Evolutionary conservation across 2,113 vertebrate species (phyloP), one percentile per base, ranked within the genome.

Genomic region (Synodontis membranacea): DNA sequence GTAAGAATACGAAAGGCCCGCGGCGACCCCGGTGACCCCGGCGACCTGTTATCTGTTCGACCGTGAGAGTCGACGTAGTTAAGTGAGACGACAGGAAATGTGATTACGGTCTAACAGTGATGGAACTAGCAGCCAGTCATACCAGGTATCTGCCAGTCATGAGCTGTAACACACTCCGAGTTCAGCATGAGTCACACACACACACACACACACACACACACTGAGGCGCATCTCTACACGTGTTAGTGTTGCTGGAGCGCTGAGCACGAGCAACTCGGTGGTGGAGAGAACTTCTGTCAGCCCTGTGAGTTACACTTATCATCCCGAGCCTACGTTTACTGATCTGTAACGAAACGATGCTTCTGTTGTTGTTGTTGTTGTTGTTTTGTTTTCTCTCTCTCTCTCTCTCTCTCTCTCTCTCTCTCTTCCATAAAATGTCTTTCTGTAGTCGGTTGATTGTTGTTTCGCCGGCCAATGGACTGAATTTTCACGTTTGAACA

Each of bases 201-300:
- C 82, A 75, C 72, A 42, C 76, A 80, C 62, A 85, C 72, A 52
- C 76, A 80, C 60, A 60, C 66, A 86, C n/a, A 87, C 60, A 44
- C 31, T 50, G 83, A 62, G 83, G 88, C 50, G 46, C 88, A 86
- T 88, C 88, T 84, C 82, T 42, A 66, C 88, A 82, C 42, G 87
- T 88, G 88, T 39, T 84, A 80, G 76, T 72, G 54, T 75, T 72
- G 28, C 82, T 79, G 86, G 80, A 89, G 58, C 84, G 54, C 62
- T 70, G 78, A 58, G 34, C 37, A 52, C 2, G 78, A 80, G 76
- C 80, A 34, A 58, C 60, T 76, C 84, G 42, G 74, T 56, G 87
- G 68, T 56, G 87, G 68, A 88, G 64, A 19, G 75, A 25, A 83
- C 84, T n/a, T 84, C 68, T 56, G 12, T 84, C 68, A 44, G 83